Percentiles rank a stretch among this genome's conserved stretches.
Conservation (phyloP, 2,113 vertebrate species). For the Pelvicachromis taeniatus region DNA sequence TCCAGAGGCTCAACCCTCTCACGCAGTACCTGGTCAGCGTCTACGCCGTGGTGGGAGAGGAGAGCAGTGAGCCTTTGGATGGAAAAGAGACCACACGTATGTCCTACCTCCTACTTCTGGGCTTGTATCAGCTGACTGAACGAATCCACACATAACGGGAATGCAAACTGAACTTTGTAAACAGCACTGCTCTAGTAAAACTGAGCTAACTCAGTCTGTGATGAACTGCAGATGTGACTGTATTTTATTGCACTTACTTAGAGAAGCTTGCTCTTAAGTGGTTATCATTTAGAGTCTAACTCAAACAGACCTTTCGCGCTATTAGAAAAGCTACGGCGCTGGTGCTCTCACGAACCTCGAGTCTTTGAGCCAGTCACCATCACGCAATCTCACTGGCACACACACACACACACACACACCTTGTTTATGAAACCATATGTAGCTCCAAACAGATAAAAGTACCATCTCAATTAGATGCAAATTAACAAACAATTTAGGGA, state of each 20-base stretch:
- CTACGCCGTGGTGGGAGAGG: constrained; percentile 87
- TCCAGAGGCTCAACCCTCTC: constrained; percentile 83
- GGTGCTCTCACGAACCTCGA: not conserved
- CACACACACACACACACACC: accelerated
- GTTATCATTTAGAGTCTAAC: not conserved
- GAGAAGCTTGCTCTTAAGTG: not conserved
- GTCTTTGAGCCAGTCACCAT: not conserved
- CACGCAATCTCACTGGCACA: not conserved
- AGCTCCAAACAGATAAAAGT: not conserved
- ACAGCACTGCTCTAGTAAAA: not conserved
- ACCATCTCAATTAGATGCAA: not conserved
- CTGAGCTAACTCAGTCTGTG: not conserved
- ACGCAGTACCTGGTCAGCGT: constrained; percentile 89
- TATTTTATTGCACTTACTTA: not conserved
- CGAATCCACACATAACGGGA: not conserved
- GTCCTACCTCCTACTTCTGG: constrained; percentile 42
- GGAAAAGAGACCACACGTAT: constrained; percentile 90
- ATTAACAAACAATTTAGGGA: not conserved
- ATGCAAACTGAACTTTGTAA: not conserved
- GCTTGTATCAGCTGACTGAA: not conserved
- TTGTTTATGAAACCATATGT: not conserved
- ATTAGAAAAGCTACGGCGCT: not conserved
- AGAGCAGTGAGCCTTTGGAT: constrained; percentile 87
- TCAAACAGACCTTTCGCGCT: not conserved
- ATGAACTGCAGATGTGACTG: not conserved